These are phyloP conservation scores for Parnassius mnemosyne DNA, from an alignment of 2,888 invertebrate genomes.

Conservation along the genomic window DNA sequence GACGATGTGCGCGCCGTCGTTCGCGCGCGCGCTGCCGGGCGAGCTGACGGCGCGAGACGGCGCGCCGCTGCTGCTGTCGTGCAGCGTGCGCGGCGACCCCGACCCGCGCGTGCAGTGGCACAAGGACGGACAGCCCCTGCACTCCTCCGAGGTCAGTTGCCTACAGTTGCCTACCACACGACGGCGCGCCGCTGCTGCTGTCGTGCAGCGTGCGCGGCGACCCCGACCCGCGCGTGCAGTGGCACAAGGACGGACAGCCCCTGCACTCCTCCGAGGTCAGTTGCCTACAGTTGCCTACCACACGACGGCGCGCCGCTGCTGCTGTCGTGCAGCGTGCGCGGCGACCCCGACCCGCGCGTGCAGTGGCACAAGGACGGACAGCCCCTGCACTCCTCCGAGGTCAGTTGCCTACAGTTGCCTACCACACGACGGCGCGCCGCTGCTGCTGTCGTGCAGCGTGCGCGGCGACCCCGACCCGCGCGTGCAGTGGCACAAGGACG, in stretches of 20 bases:
- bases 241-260: slow-evolving; percentile 92
- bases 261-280: slow-evolving; percentile 64
- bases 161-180: no score
- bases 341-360: slow-evolving; percentile 96
- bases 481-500: slow-evolving; percentile 93
- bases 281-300: no score
- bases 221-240: slow-evolving; percentile 94
- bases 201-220: slow-evolving; percentile 93
- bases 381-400: slow-evolving; percentile 70
- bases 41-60: slow-evolving; percentile 92
- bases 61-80: slow-evolving; percentile 90
- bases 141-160: slow-evolving; percentile 57
- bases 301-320: slow-evolving; percentile 95
- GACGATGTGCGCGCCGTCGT: slow-evolving; percentile 92
- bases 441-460: slow-evolving; percentile 90
- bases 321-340: slow-evolving; percentile 90
- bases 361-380: slow-evolving; percentile 94
- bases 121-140: slow-evolving; percentile 87
- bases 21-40: slow-evolving; percentile 87
- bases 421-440: slow-evolving; percentile 95
- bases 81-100: slow-evolving; percentile 94
- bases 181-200: slow-evolving; percentile 92
- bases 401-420: no score
- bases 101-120: slow-evolving; percentile 95
- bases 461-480: slow-evolving; percentile 96